These are phyloP conservation scores for Carcharodon carcharias DNA, from an alignment of 2,797 vertebrate species.

Conservation along the genomic window DNA sequence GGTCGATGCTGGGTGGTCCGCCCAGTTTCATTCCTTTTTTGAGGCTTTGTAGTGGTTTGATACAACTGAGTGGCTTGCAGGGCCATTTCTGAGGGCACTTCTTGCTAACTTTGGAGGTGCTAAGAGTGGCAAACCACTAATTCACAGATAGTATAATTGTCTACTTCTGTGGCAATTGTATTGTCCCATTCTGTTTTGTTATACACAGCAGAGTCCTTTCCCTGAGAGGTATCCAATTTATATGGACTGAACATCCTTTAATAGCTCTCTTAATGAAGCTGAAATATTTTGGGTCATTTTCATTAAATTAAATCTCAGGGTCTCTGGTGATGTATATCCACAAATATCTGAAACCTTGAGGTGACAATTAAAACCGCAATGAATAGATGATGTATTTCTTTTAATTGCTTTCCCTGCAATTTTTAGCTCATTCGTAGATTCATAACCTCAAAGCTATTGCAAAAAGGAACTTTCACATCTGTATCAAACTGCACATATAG, in stretches of 20 bases:
- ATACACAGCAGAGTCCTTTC: background rate
- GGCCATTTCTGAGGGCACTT: no score
- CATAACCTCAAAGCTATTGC: slow-evolving; percentile 9
- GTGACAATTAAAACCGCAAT: slow-evolving; percentile 35
- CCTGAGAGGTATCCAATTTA: slow-evolving; percentile 27
- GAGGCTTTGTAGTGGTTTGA: no score
- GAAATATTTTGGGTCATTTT: slow-evolving; percentile 32
- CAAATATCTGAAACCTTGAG: slow-evolving; percentile 6
- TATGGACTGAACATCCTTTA: slow-evolving; percentile 34
- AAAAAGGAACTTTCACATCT: background rate
- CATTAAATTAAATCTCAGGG: slow-evolving; percentile 29
- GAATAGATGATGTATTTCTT: slow-evolving; percentile 25
- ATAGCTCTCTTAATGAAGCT: slow-evolving; percentile 35
- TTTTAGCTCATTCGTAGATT: background rate
- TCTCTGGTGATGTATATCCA: slow-evolving; percentile 11
- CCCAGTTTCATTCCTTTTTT: no score
- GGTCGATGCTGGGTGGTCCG: no score
- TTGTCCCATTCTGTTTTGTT: background rate
- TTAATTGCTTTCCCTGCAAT: slow-evolving; percentile 12
- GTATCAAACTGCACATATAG: slow-evolving; percentile 8
- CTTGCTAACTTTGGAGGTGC: background rate
- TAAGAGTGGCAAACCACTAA: background rate
- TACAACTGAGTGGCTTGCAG: no score
- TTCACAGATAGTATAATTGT: background rate
- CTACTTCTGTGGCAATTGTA: background rate